phyloP scores from a whole-genome alignment of 1,140 invertebrate genomes.

The Heliconius nattereri region DNA sequence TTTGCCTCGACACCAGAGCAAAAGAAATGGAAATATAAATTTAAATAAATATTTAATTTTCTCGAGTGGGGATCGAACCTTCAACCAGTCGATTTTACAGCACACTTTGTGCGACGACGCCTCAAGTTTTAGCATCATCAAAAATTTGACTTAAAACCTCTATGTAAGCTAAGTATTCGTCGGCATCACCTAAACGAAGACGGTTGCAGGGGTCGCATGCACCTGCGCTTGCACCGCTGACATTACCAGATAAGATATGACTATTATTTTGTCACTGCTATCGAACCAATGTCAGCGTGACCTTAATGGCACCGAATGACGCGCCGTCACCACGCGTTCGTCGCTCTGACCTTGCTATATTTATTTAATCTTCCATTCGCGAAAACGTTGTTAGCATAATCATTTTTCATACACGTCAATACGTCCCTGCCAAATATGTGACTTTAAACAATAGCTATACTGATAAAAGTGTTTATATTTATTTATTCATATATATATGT shows the following conservation, averaged over 20 bases:
- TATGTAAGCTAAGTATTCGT: neutral
- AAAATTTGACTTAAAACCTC: neutral
- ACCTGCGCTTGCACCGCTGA: slow-evolving; percentile 75
- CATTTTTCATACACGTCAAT: slow-evolving; percentile 36
- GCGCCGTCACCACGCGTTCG: slow-evolving; percentile 67
- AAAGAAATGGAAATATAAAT: too few relatives aligned
- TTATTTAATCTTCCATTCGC: slow-evolving; percentile 78
- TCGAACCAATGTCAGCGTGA: slow-evolving; percentile 78
- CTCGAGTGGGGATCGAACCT: too few relatives aligned
- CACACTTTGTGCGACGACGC: too few relatives aligned
- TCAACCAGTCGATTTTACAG: too few relatives aligned
- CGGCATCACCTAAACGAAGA: neutral
- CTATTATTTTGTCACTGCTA: slow-evolving; percentile 78
- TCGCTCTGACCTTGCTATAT: slow-evolving; percentile 74
- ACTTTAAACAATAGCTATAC: neutral
- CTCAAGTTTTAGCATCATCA: neutral
- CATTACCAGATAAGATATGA: slow-evolving; percentile 79
- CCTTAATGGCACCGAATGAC: slow-evolving; percentile 79
- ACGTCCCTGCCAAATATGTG: slow-evolving; percentile 7
- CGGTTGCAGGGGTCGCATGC: slow-evolving; percentile 67
- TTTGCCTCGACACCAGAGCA: too few relatives aligned
- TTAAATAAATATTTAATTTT: too few relatives aligned
- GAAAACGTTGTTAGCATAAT: slow-evolving; percentile 69
- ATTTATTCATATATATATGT: neutral
- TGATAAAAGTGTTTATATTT: neutral